These are phyloP conservation scores for Coracias cyanogaster DNA, from an alignment of 2,797 vertebrate genomes.

Conservation along the genomic window DNA sequence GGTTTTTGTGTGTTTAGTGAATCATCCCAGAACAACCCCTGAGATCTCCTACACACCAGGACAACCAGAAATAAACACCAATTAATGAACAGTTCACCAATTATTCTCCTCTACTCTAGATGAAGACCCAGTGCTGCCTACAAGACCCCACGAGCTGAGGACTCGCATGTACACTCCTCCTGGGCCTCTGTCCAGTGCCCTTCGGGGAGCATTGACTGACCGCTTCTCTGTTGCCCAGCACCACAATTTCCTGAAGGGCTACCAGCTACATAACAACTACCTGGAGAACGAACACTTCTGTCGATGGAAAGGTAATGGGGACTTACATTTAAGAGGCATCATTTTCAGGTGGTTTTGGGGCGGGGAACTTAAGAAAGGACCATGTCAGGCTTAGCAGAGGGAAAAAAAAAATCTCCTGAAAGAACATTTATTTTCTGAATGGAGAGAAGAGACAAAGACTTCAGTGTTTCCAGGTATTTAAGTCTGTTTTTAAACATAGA, in stretches of 20 bases:
- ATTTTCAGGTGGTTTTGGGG: not conserved
- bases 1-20: not conserved
- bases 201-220: constrained; percentile 76
- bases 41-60: not conserved
- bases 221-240: constrained; percentile 80
- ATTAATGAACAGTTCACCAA: not conserved
- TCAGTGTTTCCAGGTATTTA: not conserved
- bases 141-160: constrained; percentile 59
- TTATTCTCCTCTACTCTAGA: constrained; percentile 48
- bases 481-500: not conserved
- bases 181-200: constrained; percentile 59
- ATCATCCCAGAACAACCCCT: not conserved
- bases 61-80: not conserved
- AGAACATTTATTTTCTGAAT: not conserved
- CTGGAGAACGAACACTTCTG: constrained; percentile 77
- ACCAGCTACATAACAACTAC: constrained; percentile 84
- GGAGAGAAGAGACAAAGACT: not conserved
- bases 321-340: not conserved
- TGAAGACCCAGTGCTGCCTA: constrained; percentile 76
- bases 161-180: constrained; percentile 74
- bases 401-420: not conserved
- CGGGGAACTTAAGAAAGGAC: not conserved
- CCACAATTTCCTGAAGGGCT: constrained; percentile 86
- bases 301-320: constrained; percentile 81
- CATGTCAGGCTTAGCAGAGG: not conserved